Conservation (phyloP, 2,797 vertebrate genomes). For the Coccyzus lansbergi region DNA sequence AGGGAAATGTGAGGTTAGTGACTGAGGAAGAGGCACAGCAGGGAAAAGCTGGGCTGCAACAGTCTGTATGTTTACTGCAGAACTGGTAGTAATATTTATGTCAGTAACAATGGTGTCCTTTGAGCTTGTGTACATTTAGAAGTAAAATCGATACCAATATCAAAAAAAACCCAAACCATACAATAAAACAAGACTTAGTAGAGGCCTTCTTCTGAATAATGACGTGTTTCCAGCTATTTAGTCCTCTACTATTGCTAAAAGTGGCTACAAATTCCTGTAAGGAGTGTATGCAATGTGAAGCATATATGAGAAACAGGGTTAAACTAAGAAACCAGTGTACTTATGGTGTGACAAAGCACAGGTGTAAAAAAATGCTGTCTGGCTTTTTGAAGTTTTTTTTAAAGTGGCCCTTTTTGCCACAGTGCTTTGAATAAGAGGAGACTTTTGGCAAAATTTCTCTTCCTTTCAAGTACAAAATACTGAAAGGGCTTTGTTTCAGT, state of each 20-base stretch:
- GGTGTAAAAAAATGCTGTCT: background rate
- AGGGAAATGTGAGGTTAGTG: background rate
- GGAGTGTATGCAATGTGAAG: background rate
- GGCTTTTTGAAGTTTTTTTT: background rate
- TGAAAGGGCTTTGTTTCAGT: background rate
- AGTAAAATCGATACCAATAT: background rate
- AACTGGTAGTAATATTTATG: background rate
- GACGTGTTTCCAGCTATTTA: background rate
- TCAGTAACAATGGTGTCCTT: background rate
- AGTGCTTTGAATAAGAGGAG: no score
- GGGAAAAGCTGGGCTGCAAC: background rate
- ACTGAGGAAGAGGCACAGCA: background rate
- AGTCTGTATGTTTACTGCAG: background rate
- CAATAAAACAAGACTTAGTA: background rate
- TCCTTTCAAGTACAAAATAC: background rate
- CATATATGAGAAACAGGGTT: background rate
- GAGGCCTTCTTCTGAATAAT: background rate
- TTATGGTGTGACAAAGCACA: background rate
- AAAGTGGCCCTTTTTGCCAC: background rate
- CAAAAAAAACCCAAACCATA: background rate
- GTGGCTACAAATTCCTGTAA: background rate
- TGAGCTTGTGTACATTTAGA: background rate
- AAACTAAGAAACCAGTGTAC: background rate
- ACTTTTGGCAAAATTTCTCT: background rate
- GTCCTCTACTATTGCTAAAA: background rate